Conservation (phyloP, 1,140 invertebrate genomes). For the Augochlora pura region DNA sequence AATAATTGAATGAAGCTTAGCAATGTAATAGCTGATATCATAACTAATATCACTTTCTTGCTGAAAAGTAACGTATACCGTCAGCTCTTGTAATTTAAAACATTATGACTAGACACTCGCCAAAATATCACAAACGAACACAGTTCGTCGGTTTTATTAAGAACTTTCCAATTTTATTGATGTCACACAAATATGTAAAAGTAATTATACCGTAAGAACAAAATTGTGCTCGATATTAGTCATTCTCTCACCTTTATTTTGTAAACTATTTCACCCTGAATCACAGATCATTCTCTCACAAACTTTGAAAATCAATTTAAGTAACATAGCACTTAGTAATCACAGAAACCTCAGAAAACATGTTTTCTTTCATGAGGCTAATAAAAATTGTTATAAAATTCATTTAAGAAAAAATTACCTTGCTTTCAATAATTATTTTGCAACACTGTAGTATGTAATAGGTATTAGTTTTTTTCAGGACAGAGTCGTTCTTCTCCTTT, state of each 20-base stretch:
- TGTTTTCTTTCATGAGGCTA: conserved; percentile 45
- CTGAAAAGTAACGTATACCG: background rate
- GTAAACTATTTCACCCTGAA: background rate
- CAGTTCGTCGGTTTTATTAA: background rate
- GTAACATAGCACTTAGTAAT: conserved; percentile 12
- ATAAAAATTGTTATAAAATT: conserved; percentile 14
- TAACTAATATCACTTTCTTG: background rate
- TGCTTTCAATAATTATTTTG: background rate
- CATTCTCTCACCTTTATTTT: background rate
- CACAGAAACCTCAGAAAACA: conserved; percentile 4
- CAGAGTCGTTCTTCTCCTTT: background rate
- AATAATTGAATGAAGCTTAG: background rate
- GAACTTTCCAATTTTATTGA: background rate
- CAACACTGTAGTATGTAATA: no score
- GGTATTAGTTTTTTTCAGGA: background rate
- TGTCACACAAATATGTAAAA: conserved; percentile 9
- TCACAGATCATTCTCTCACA: conserved; percentile 27
- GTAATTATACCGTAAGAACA: background rate
- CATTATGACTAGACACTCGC: conserved; percentile 43
- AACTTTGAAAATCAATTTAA: conserved; percentile 16
- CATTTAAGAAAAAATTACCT: background rate
- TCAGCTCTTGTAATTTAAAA: conserved; percentile 9
- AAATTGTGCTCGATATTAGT: background rate
- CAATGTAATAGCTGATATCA: background rate
- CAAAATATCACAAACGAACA: conserved; percentile 29